phyloP scores from a whole-genome alignment of 2,888 invertebrate genomes.

The Trilocha varians region DNA sequence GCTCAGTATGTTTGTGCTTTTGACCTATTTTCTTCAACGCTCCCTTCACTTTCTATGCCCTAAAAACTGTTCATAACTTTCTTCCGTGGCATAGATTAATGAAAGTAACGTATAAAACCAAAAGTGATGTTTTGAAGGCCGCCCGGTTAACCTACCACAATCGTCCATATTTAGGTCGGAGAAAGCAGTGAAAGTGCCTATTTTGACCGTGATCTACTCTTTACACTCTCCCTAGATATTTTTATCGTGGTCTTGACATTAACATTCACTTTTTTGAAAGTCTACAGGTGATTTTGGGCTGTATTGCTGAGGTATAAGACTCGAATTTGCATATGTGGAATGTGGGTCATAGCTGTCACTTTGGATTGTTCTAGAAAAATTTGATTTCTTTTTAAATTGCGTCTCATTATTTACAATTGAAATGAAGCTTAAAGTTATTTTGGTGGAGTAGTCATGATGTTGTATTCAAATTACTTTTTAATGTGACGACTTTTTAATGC shows the following conservation, averaged over 20 bases:
- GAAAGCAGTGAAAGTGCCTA: constrained; percentile 64
- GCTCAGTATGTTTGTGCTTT: background rate
- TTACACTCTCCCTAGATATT: constrained; percentile 48
- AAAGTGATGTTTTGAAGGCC: constrained; percentile 62
- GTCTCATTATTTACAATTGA: background rate
- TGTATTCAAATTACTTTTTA: no score
- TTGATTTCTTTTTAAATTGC: constrained; percentile 32
- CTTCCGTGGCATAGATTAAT: constrained; percentile 37
- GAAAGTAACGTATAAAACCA: constrained; percentile 64
- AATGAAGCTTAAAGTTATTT: background rate
- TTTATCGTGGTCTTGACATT: constrained; percentile 43
- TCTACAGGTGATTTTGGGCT: constrained; percentile 20
- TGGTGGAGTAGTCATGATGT: no score
- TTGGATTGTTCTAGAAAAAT: constrained; percentile 33
- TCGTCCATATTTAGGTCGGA: constrained; percentile 46
- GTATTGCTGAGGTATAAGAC: constrained; percentile 15
- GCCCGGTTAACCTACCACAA: constrained; percentile 52
- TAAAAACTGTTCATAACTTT: constrained; percentile 47
- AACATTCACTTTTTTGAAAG: constrained; percentile 33
- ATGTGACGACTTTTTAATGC: no score
- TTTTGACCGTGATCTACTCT: constrained; percentile 59
- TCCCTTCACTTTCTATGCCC: constrained; percentile 31
- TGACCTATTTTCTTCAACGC: constrained; percentile 21
- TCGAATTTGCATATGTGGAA: constrained; percentile 15
- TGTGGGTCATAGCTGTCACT: constrained; percentile 26